Percentiles rank a stretch among this genome's conserved stretches.
These are phyloP conservation scores for Cyanistes caeruleus DNA, from an alignment of 2,113 vertebrate genomes.

Conservation along the genomic window DNA sequence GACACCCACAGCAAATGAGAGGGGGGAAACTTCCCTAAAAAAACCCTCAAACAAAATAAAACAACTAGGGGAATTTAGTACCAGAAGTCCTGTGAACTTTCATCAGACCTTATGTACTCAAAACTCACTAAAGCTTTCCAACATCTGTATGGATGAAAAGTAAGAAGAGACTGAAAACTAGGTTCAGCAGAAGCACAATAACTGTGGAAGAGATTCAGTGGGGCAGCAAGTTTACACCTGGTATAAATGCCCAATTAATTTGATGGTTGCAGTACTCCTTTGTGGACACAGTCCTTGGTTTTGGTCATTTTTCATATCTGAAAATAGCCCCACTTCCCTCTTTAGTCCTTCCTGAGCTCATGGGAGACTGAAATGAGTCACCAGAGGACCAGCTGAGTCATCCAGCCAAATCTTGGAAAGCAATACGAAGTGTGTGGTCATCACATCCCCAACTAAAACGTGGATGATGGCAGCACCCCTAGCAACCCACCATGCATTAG, in stretches of 20 bases:
- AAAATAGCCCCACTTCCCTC: slow-evolving; percentile 8
- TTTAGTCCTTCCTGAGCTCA: slow-evolving; percentile 26
- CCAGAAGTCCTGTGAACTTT: neutral
- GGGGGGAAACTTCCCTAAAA: neutral
- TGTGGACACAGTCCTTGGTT: neutral
- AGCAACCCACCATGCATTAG: neutral
- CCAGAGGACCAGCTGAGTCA: slow-evolving; percentile 42
- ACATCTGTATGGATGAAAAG: neutral
- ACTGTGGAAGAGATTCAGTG: neutral
- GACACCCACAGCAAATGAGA: neutral
- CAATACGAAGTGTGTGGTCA: neutral
- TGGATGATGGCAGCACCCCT: slow-evolving; percentile 1
- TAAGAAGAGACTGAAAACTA: neutral
- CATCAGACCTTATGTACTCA: neutral
- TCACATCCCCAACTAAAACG: neutral
- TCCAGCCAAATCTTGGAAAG: slow-evolving; percentile 31
- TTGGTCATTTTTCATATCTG: neutral
- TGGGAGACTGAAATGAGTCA: slow-evolving; percentile 48
- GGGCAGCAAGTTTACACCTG: neutral
- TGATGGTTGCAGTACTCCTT: neutral
- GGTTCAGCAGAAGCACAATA: neutral
- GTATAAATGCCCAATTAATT: neutral
- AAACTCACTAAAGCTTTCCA: neutral
- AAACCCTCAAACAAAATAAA: neutral
- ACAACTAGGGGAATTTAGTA: neutral